A percentile compares a stretch with the other conserved stretches of the same genome.
phyloP scores from a whole-genome alignment of 2,797 vertebrate genomes.

The Cossypha caffra region DNA sequence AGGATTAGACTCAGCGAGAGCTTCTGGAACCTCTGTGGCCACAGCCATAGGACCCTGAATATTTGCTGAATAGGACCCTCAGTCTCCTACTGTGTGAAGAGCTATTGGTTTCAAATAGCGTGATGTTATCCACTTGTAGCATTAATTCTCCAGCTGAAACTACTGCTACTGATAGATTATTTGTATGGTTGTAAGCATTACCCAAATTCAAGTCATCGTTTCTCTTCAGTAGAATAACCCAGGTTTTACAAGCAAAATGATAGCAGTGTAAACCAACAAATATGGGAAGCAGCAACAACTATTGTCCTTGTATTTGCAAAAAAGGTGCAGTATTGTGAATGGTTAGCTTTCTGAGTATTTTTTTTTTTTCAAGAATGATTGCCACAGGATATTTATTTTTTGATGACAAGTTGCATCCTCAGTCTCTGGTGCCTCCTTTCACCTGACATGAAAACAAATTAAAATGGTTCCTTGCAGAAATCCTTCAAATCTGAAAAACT shows the following conservation, averaged over 20 bases:
- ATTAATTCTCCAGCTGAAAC: slow-evolving; percentile 28
- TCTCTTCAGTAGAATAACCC: slow-evolving; percentile 22
- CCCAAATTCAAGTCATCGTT: not conserved
- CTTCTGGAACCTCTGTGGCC: slow-evolving; percentile 64
- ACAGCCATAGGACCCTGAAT: slow-evolving; percentile 58
- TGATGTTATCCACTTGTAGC: slow-evolving; percentile 48
- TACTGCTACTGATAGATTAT: slow-evolving; percentile 31
- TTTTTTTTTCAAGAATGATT: not conserved
- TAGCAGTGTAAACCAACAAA: not conserved
- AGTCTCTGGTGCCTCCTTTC: not conserved
- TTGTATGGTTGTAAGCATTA: slow-evolving; percentile 28
- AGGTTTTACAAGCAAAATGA: slow-evolving; percentile 18
- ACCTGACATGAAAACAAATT: not conserved
- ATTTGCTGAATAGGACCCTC: slow-evolving; percentile 69
- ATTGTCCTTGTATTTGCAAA: not conserved
- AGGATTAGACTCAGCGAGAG: slow-evolving; percentile 64
- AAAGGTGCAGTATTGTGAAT: not conserved
- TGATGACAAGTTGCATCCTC: not conserved
- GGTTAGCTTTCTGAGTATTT: not conserved
- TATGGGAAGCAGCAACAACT: not conserved
- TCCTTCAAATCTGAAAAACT: slow-evolving; percentile 5
- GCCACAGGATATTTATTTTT: not conserved
- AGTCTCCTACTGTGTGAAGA: slow-evolving; percentile 67
- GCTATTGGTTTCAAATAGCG: slow-evolving; percentile 36
- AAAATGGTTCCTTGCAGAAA: not conserved